Conservation (phyloP, 1,140 invertebrate genomes). For the Orchesella cincta region DNA sequence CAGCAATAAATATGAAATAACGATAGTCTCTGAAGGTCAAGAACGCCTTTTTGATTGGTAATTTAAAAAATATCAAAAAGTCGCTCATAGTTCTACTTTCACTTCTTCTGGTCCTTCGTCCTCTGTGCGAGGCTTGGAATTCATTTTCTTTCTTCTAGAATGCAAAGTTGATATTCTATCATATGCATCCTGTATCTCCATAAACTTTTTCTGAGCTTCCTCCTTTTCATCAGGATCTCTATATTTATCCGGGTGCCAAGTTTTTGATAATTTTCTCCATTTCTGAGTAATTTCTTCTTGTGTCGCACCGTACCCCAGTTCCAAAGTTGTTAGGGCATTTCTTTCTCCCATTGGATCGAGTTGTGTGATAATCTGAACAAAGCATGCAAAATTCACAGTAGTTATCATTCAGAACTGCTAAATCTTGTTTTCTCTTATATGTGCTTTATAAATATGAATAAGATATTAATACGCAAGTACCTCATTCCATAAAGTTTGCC, state of each 20-base stretch:
- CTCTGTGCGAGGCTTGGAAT: constrained; percentile 52
- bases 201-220: constrained; percentile 80
- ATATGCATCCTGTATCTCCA: constrained; percentile 91
- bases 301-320: constrained; percentile 70
- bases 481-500: constrained; percentile 77
- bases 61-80: not conserved
- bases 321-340: constrained; percentile 80
- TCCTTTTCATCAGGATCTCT: constrained; percentile 66
- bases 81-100: not conserved
- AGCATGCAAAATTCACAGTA: not conserved
- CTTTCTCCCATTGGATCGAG: constrained; percentile 83
- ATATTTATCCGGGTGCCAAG: constrained; percentile 89
- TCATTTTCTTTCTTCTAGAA: constrained; percentile 68
- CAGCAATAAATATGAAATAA: too few species aligned
- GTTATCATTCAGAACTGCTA: constrained; percentile 12
- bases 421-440: not conserved
- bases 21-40: too few species aligned
- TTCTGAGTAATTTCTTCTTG: constrained; percentile 81
- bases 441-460: not conserved
- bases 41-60: not conserved
- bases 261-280: constrained; percentile 79
- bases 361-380: constrained; percentile 35
- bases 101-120: not conserved
- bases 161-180: constrained; percentile 84
- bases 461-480: constrained; percentile 56